A percentile compares a stretch with the other conserved stretches of the same genome.
phyloP scores from a whole-genome alignment of 2,113 vertebrate species.

The Oenanthe melanoleuca region DNA sequence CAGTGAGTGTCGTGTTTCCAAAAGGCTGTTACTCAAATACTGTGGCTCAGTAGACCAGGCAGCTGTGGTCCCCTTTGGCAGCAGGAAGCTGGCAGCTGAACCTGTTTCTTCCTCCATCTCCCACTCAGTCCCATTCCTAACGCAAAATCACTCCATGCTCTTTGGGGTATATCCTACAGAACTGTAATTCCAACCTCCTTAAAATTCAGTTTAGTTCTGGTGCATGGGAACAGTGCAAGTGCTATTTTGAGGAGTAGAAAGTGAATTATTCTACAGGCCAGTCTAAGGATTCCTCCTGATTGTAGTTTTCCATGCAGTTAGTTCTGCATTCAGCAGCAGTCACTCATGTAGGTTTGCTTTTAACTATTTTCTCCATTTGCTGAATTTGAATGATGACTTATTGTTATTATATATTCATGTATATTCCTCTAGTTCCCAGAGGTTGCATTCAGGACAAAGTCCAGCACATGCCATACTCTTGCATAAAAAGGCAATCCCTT shows the following conservation, averaged over 20 bases:
- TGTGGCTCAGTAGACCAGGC: not conserved
- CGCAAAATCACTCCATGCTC: constrained; percentile 7
- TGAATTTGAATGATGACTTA: not conserved
- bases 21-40: not conserved
- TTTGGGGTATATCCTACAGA: constrained; percentile 15
- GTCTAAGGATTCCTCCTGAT: not conserved
- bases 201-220: constrained; percentile 48
- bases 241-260: constrained; percentile 10
- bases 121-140: not conserved
- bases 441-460: not conserved
- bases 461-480: not conserved
- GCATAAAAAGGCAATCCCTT: not conserved
- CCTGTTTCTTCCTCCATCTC: constrained; percentile 3
- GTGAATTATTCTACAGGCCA: constrained; percentile 14
- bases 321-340: not conserved
- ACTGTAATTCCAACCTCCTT: constrained; percentile 50
- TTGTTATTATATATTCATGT: not conserved
- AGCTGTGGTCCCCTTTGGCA: constrained; percentile 16
- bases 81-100: constrained; percentile 34
- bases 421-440: not conserved
- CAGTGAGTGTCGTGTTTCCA: not conserved
- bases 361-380: not conserved
- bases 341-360: not conserved
- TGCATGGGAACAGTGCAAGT: not conserved
- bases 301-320: not conserved